Evolutionary conservation across 1,140 invertebrate genomes (phyloP).

Genomic region (Ceratitis capitata): DNA sequence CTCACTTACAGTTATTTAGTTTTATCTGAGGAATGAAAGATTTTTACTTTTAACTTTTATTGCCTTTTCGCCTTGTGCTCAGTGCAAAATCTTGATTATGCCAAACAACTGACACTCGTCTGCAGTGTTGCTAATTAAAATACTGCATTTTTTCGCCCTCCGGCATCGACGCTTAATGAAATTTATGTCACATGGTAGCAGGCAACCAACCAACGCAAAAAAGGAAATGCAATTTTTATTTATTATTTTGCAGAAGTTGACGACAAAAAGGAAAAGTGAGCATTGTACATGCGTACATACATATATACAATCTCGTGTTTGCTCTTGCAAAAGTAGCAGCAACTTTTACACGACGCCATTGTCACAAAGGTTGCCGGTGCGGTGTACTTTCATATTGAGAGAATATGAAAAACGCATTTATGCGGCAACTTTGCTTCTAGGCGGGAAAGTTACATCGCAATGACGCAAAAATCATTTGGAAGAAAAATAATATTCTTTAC

Average conservation of each 20-base stretch:
- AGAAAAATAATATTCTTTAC: too few species aligned
- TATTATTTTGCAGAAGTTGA: neutral
- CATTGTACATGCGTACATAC: neutral
- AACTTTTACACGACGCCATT: neutral
- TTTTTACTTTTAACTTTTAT: neutral
- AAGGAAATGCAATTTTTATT: neutral
- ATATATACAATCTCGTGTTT: neutral
- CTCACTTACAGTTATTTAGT: too few species aligned
- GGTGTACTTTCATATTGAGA: neutral
- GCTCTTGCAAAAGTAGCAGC: neutral
- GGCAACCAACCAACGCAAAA: neutral
- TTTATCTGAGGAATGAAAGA: too few species aligned
- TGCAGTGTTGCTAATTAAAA: conserved; percentile 15
- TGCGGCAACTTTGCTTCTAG: neutral
- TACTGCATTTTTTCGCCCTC: neutral
- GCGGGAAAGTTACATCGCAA: neutral
- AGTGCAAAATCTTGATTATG: too few species aligned
- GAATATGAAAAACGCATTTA: neutral
- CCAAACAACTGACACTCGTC: neutral
- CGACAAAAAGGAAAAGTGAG: neutral
- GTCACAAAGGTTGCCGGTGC: neutral
- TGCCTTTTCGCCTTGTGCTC: neutral
- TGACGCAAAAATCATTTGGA: neutral
- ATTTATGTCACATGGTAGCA: neutral
- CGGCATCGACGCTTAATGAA: neutral